Evolutionary conservation across 2,113 vertebrate species (phyloP).

Genomic region (Syngnathus floridae): DNA sequence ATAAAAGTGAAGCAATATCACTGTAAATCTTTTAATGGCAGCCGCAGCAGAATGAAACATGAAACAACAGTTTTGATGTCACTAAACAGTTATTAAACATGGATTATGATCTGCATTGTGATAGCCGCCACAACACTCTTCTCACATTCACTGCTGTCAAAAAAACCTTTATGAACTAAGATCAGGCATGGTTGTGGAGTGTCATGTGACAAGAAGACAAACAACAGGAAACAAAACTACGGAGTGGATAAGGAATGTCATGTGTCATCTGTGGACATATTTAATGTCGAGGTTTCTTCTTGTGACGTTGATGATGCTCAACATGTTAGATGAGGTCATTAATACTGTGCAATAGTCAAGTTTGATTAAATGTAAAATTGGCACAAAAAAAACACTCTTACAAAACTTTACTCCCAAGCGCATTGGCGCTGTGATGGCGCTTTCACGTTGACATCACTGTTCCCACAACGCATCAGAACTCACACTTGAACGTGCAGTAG

Average conservation of each 20-base stretch:
- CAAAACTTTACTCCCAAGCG: conserved; percentile 25
- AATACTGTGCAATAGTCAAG: conserved; percentile 70
- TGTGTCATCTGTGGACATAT: conserved; percentile 48
- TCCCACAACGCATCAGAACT: conserved; percentile 20
- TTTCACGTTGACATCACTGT: neutral
- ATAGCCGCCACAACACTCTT: conserved; percentile 18
- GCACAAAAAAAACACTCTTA: conserved; percentile 13
- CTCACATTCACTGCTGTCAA: conserved; percentile 27
- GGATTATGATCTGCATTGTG: conserved; percentile 11
- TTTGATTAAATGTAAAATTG: conserved; percentile 53
- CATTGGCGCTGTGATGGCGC: conserved; percentile 30
- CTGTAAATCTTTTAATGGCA: conserved; percentile 40
- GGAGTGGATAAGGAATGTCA: neutral
- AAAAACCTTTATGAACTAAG: conserved; percentile 5
- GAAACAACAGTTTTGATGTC: conserved; percentile 8
- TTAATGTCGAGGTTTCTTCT: conserved; percentile 62
- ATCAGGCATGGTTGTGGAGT: neutral
- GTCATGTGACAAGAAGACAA: neutral
- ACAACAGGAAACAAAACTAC: neutral
- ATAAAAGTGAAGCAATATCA: conserved; percentile 26
- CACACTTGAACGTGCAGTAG: conserved; percentile 14
- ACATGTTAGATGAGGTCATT: conserved; percentile 67
- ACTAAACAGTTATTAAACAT: conserved; percentile 9
- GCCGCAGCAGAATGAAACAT: conserved; percentile 17
- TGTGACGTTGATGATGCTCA: conserved; percentile 59